These are phyloP conservation scores for Malurus melanocephalus DNA, from an alignment of 2,113 vertebrate species.

Conservation along the genomic window DNA sequence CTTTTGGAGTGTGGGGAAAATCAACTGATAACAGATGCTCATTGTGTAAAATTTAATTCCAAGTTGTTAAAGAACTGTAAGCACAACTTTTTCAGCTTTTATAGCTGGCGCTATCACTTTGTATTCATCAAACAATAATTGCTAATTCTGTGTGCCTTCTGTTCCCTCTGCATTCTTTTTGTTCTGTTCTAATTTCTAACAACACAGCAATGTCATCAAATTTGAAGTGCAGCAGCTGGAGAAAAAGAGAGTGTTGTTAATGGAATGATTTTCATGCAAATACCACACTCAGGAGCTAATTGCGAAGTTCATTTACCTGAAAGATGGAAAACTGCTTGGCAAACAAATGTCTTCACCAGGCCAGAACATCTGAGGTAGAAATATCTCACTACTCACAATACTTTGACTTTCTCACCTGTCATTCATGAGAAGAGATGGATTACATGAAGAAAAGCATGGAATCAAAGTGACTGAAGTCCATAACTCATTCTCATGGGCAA, in stretches of 20 bases:
- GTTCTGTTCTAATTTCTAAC: background rate
- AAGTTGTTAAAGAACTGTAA: slow-evolving; percentile 31
- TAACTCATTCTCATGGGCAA: background rate
- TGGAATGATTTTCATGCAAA: slow-evolving; percentile 76
- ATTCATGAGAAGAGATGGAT: background rate
- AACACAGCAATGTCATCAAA: slow-evolving; percentile 77
- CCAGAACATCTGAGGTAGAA: background rate
- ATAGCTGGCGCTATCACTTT: background rate
- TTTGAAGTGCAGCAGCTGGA: slow-evolving; percentile 79
- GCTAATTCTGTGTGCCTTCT: slow-evolving; percentile 19
- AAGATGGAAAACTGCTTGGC: slow-evolving; percentile 71
- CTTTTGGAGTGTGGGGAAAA: background rate
- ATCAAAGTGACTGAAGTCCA: background rate
- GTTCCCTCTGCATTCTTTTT: background rate
- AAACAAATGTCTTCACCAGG: slow-evolving; percentile 66
- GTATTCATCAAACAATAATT: slow-evolving; percentile 36
- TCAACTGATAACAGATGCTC: background rate
- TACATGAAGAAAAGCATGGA: background rate
- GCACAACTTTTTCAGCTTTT: background rate
- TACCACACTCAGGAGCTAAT: slow-evolving; percentile 72
- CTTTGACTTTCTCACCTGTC: background rate
- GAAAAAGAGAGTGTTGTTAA: slow-evolving; percentile 71
- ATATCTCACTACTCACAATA: background rate
- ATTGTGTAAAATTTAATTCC: slow-evolving; percentile 15
- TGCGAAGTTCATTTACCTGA: slow-evolving; percentile 70